These are phyloP conservation scores for Popillia japonica DNA, from an alignment of 1,140 invertebrate species.

Conservation along the genomic window DNA sequence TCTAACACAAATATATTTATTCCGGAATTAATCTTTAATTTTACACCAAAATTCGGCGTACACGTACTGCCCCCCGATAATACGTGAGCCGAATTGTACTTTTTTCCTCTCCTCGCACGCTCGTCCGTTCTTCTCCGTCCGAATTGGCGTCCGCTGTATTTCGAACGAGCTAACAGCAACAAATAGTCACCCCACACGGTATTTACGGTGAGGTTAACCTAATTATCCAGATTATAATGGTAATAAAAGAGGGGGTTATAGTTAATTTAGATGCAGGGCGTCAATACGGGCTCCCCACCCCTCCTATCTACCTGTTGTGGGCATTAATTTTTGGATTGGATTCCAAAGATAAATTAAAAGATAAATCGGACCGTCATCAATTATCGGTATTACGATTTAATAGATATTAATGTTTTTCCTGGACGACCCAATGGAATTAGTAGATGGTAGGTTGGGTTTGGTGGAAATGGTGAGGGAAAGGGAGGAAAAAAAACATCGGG, in stretches of 20 bases:
- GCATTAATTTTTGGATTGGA: slow-evolving; percentile 15
- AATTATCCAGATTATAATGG: slow-evolving; percentile 12
- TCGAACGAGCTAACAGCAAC: neutral
- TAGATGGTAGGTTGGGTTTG: no score
- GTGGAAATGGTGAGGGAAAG: no score
- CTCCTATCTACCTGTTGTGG: neutral
- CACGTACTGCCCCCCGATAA: neutral
- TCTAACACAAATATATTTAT: no score
- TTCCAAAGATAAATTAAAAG: neutral
- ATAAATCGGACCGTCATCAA: slow-evolving; percentile 14
- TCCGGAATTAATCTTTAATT: no score
- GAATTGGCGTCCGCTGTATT: neutral
- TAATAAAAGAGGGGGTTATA: neutral
- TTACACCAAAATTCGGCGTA: no score
- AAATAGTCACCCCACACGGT: neutral
- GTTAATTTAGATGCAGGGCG: slow-evolving; percentile 1
- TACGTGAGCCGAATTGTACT: slow-evolving; percentile 1
- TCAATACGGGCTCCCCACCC: neutral
- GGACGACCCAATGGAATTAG: no score
- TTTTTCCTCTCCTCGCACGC: neutral
- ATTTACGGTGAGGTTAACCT: neutral
- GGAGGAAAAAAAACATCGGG: no score
- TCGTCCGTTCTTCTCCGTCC: neutral
- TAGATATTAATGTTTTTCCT: slow-evolving; percentile 13
- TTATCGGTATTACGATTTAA: slow-evolving; percentile 15